phyloP scores from a whole-genome alignment of 2,113 vertebrate species.

The Struthio camelus region DNA sequence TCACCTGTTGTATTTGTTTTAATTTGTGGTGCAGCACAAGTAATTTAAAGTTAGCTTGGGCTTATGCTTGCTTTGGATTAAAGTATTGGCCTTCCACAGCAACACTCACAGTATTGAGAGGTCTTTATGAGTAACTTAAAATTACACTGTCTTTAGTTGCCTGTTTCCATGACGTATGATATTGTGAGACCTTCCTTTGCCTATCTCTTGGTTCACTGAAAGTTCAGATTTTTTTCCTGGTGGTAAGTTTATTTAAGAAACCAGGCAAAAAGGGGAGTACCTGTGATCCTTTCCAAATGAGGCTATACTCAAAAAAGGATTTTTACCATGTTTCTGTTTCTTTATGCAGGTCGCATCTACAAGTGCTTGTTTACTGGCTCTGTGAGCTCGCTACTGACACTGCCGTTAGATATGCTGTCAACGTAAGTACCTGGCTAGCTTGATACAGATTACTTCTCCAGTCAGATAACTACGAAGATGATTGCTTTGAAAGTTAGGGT shows the following conservation, averaged over 20 bases:
- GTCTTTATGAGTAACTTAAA: not conserved
- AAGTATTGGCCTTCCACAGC: not conserved
- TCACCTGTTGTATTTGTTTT: accelerated
- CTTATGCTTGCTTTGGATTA: not conserved
- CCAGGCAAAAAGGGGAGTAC: not conserved
- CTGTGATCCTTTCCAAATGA: not conserved
- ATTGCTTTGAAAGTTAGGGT: not conserved
- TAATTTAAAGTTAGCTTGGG: not conserved
- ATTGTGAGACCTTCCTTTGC: not conserved
- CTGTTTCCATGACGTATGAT: not conserved
- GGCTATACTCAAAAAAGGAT: accelerated
- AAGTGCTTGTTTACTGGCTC: constrained; percentile 99
- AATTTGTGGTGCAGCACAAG: not conserved
- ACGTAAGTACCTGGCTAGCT: constrained; percentile 83
- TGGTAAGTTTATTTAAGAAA: not conserved
- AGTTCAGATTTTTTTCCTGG: not conserved
- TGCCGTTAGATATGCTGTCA: constrained; percentile 96
- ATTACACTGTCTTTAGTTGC: not conserved
- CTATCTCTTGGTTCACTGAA: not conserved
- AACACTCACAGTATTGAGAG: too few species aligned
- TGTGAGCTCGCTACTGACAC: constrained; percentile 96
- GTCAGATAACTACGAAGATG: not conserved
- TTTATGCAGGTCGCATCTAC: constrained; percentile 91
- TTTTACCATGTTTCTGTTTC: not conserved
- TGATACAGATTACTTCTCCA: not conserved